A percentile compares a stretch with the other conserved stretches of the same genome.
Conservation (phyloP, 2,113 vertebrate genomes). For the Oceanites oceanicus region DNA sequence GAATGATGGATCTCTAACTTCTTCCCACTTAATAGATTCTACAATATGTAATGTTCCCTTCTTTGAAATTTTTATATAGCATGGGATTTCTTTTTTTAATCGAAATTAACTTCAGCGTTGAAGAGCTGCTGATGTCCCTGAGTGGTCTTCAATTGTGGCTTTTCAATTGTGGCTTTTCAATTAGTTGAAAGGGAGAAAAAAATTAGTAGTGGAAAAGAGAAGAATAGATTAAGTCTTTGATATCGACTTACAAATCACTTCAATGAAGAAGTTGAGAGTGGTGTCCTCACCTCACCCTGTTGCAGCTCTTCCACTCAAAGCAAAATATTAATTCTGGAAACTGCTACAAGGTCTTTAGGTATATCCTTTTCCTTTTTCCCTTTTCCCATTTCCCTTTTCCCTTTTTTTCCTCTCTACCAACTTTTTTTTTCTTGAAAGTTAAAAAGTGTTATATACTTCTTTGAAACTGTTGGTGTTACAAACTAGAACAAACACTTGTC, state of each 20-base stretch:
- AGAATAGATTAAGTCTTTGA: background rate
- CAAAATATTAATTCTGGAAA: background rate
- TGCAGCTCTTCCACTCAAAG: background rate
- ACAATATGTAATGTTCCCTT: background rate
- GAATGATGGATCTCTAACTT: background rate
- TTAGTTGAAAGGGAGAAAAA: background rate
- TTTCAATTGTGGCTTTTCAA: background rate
- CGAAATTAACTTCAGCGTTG: background rate
- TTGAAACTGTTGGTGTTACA: background rate
- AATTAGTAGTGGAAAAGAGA: background rate
- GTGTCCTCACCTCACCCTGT: background rate
- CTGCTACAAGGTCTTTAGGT: background rate
- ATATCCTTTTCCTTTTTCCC: background rate
- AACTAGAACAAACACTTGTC: background rate
- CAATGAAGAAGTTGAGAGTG: background rate
- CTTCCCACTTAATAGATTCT: background rate
- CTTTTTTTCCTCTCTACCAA: background rate
- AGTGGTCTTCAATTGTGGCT: background rate
- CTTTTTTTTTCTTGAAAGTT: background rate
- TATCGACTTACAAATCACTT: background rate
- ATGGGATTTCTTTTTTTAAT: background rate
- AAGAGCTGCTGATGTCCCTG: background rate
- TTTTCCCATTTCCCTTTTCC: background rate
- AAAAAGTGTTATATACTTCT: background rate
- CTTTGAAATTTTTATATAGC: background rate